Base-by-base conservation (phyloP, 2,797 vertebrate genomes). In the Halcyon leucocephala region DNA sequence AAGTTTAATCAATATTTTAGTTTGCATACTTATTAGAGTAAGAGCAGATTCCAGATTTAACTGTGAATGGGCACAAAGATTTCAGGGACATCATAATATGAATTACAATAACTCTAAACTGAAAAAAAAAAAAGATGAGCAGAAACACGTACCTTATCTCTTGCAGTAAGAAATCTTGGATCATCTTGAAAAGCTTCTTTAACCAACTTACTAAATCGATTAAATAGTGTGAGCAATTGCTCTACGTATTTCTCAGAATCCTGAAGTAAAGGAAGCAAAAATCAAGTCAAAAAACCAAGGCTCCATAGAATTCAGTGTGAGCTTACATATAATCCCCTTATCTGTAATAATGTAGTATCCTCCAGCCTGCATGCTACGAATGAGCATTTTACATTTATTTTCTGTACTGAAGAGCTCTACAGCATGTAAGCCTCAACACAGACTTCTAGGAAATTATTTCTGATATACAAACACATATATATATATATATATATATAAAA, bases 221-320 rank as follows among this genome's bases (percentile, higher is more conserved):
- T 99, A 97, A 99, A 99, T 82, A 99, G 96, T 1, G 99, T 99
- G 93, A 99, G 99, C 96, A 99, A 98, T 95, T 99, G 99, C 95
- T 99, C 99, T 97, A 99, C 99, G 0, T 99, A 99, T 96, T 99
- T 99, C 97, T 99, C 99, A 26, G 99, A 99, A 97, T 99, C 99
- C 99, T 99, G 91, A 58, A 84, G 37, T 93, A 48, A 89, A 52
- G 91, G 49, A 97, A 94, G 87, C 29, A 98, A 93, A 55, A 81
- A 86, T 29, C 58, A 77, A 89, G 84, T 64, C 29, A 60, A 89
- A 89, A 69, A 69, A 41, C 0, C 2, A 6, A 66, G 19, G 21
- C 29, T 72, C 21, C 39, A 62, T 0, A 85, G 18, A 65, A 82
- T 46, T 65, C n/a, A 39, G 14, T 14, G 16, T 41, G n/a, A 90